These are phyloP conservation scores for Drosophila equinoxialis DNA, from an alignment of 1,140 invertebrate species.

Conservation along the genomic window DNA sequence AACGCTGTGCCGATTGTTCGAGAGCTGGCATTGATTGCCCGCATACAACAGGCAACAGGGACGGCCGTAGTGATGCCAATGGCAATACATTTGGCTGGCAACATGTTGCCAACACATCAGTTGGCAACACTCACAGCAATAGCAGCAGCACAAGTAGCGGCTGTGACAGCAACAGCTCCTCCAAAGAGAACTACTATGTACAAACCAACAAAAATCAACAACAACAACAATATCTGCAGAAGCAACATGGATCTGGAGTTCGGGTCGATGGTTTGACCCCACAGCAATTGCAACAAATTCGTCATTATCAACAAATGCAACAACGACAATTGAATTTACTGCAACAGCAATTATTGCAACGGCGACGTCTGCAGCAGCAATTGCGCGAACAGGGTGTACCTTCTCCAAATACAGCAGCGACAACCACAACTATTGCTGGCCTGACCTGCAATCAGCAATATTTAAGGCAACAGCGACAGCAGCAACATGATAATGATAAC, in stretches of 20 bases:
- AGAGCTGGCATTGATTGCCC: conserved; percentile 58
- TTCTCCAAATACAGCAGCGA: conserved; percentile 24
- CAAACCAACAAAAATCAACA: conserved; percentile 29
- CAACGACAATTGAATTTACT: conserved; percentile 76
- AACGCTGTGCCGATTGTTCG: conserved; percentile 62
- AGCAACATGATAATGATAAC: conserved; percentile 67
- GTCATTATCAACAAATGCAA: conserved; percentile 77
- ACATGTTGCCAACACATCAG: conserved; percentile 51
- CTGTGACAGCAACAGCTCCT: conserved; percentile 73
- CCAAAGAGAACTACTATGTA: conserved; percentile 74
- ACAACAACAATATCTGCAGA: conserved; percentile 18
- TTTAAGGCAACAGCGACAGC: conserved; percentile 66
- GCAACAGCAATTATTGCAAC: conserved; percentile 72
- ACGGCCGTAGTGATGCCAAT: conserved; percentile 46
- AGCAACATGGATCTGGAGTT: conserved; percentile 36
- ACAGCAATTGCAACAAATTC: conserved; percentile 73
- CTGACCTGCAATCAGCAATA: conserved; percentile 80
- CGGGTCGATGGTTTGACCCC: conserved; percentile 47
- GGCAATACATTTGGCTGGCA: conserved; percentile 66
- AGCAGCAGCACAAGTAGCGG: conserved; percentile 76
- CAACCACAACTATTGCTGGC: conserved; percentile 48
- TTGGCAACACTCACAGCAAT: conserved; percentile 69
- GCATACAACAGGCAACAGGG: conserved; percentile 24
- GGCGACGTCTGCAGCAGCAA: conserved; percentile 70
- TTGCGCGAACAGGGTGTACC: conserved; percentile 65